phyloP scores from a whole-genome alignment of 2,888 invertebrate genomes.

The Caenorhabditis wallacei region DNA sequence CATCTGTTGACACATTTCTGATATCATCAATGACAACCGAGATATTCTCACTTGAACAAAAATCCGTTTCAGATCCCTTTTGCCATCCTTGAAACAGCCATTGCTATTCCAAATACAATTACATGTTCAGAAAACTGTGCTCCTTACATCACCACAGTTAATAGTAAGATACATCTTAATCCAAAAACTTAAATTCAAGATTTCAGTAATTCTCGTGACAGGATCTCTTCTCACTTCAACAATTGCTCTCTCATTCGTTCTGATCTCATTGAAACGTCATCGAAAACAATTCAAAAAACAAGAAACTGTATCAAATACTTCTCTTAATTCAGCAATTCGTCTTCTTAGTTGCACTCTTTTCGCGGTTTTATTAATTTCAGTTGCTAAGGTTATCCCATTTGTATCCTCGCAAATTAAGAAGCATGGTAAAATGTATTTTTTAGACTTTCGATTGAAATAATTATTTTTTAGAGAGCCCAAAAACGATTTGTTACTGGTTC shows the following conservation, averaged over 20 bases:
- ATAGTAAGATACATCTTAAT: constrained; percentile 9
- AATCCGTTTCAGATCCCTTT: constrained; percentile 43
- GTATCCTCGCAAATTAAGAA: neutral
- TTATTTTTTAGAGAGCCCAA: neutral
- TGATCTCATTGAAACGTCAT: constrained; percentile 16
- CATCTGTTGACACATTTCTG: no score
- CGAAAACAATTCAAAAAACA: constrained; percentile 20
- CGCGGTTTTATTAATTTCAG: neutral
- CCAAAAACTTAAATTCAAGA: no score
- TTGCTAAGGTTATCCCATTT: constrained; percentile 27
- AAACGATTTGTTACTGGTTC: constrained; percentile 15
- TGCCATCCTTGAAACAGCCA: constrained; percentile 30
- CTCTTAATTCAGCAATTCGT: constrained; percentile 19
- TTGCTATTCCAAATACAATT: constrained; percentile 13
- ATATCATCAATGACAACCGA: no score
- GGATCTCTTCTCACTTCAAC: constrained; percentile 27
- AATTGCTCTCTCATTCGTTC: neutral
- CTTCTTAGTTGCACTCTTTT: constrained; percentile 27
- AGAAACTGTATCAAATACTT: constrained; percentile 31
- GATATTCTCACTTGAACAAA: no score
- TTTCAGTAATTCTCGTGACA: constrained; percentile 32
- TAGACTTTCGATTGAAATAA: neutral
- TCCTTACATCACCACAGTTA: constrained; percentile 23
- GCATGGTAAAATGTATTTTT: constrained; percentile 7
- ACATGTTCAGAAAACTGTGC: constrained; percentile 15